Percentiles rank a stretch among this genome's conserved stretches.
phyloP scores from a whole-genome alignment of 2,797 vertebrate genomes.

The Sitta carolinensis region DNA sequence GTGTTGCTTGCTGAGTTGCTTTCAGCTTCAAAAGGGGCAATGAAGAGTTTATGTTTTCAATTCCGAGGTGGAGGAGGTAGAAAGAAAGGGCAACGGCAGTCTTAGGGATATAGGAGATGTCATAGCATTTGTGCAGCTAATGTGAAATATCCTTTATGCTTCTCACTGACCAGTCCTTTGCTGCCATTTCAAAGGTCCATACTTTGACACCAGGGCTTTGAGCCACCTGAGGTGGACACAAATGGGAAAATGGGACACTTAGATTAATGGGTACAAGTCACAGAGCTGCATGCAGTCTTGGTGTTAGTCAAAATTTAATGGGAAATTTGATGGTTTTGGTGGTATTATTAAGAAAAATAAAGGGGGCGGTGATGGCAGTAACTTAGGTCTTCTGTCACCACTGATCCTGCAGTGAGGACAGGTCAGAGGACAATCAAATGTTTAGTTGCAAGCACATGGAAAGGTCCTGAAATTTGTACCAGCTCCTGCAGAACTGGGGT shows the following conservation, averaged over 20 bases:
- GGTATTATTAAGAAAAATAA: background rate
- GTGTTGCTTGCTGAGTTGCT: background rate
- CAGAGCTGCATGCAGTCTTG: background rate
- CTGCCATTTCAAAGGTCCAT: background rate
- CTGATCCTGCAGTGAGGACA: background rate
- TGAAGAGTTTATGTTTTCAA: background rate
- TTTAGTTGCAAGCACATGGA: background rate
- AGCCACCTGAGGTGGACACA: background rate
- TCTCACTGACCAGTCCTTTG: background rate
- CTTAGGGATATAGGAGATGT: background rate
- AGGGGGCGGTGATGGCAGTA: background rate
- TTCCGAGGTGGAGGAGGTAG: background rate
- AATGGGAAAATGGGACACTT: background rate
- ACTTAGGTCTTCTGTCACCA: background rate
- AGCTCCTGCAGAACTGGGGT: background rate
- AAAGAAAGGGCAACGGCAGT: background rate
- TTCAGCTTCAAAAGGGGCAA: background rate
- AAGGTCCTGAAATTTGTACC: background rate
- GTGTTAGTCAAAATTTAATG: background rate
- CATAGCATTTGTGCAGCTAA: background rate
- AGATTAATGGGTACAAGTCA: background rate
- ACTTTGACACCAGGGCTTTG: background rate
- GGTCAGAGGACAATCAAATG: background rate
- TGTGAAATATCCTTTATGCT: background rate
- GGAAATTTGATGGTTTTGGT: background rate